phyloP scores from a whole-genome alignment of 2,888 invertebrate genomes.

The Pteria penguin region DNA sequence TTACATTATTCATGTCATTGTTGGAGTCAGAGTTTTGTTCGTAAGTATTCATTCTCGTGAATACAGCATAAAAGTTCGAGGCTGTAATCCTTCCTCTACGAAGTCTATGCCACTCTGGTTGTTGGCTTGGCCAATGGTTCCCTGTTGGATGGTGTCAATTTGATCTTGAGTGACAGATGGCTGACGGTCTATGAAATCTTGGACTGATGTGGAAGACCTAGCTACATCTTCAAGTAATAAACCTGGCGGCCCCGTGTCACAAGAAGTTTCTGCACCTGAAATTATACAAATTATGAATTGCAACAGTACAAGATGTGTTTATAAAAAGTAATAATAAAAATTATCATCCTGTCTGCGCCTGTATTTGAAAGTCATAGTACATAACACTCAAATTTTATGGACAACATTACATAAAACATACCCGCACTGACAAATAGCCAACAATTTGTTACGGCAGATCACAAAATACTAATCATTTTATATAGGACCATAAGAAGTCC shows the following conservation, averaged over 20 bases:
- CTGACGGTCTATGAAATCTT: neutral
- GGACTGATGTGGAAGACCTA: neutral
- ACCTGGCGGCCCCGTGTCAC: neutral
- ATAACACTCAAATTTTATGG: too few relatives aligned
- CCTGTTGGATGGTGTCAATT: neutral
- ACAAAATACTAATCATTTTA: too few relatives aligned
- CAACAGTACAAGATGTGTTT: neutral
- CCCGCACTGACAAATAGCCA: too few relatives aligned
- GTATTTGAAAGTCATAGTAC: too few relatives aligned
- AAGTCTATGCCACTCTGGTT: conserved; percentile 18
- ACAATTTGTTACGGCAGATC: too few relatives aligned
- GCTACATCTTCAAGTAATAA: neutral
- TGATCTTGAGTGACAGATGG: neutral
- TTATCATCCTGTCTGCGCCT: too few relatives aligned
- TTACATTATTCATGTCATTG: neutral
- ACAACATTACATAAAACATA: too few relatives aligned
- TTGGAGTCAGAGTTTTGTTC: neutral
- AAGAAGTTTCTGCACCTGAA: neutral
- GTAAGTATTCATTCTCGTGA: neutral
- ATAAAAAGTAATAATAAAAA: too few relatives aligned
- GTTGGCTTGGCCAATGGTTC: neutral
- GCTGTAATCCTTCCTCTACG: conserved; percentile 25
- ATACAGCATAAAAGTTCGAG: conserved; percentile 22
- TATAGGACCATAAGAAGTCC: too few relatives aligned
- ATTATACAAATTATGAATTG: neutral